Evolutionary conservation across 2,888 invertebrate species (phyloP), one percentile per base, ranked within the genome.

Genomic region (Amphipyra berbera): DNA sequence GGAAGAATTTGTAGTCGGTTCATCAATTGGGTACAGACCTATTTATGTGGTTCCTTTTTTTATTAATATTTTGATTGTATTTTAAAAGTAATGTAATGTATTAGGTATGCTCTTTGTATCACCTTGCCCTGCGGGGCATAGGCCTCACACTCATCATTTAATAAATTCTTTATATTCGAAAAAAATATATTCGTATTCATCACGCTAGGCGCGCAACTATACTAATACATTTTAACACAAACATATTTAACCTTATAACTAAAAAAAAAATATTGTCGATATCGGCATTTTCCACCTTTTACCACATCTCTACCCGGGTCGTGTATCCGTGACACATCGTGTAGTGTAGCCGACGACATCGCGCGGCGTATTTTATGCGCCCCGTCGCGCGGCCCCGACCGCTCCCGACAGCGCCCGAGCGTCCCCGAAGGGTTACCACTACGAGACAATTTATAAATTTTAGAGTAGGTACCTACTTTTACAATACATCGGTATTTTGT

Each of bases 291-390:
- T 15, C 21, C 27, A 47, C 35, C 15, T n/a, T 9, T 48, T 2
- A 30, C 40, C 54, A 44, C 79, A 57, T 55, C 75, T 64, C 79
- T 82, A 79, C 54, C 76, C 66, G 84, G 86, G 86, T 86, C 88
- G 89, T 84, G 88, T 90, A 90, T 90, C 91, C 89, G 90, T 91
- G 90, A 90, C 91, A 91, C 88, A 87, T 89, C 88, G 88, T 81
- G 83, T 82, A 82, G 81, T 77, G 79, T 76, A 78, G 78, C 68
- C 83, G 83, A 81, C 82, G 80, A 79, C 78, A 79, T 77, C 78
- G 82, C 86, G 84, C 79, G 82, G 81, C 87, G 89, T 92, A 90
- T 91, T 91, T 91, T 88, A 92, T 88, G 88, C 90, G 88, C 87
- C 89, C 87, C 88, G 87, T 82, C 83, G 86, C 85, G 88, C 84